Evolutionary conservation across 2,797 vertebrate genomes (phyloP), one percentile per base, ranked within the genome.

Genomic region (Falco naumanni): DNA sequence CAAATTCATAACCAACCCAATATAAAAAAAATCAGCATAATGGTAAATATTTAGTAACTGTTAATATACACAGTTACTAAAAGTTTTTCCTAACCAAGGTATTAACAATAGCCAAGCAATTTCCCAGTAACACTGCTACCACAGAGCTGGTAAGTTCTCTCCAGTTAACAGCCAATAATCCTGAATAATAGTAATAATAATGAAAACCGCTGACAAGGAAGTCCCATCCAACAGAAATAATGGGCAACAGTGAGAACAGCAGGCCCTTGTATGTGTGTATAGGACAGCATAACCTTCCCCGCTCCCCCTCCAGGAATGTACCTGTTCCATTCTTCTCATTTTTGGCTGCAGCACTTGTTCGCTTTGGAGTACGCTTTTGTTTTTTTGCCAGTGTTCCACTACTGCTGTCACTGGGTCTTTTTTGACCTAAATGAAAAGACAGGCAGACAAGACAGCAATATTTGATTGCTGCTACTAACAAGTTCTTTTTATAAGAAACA

Each of bases 291-390:
- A 68, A 39, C 26, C 22, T 37, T 45, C 11, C 33, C 57, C 41
- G 47, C n/a, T 37, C 21, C 16, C 34, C 47, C n/a, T 31, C 29
- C 50, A 41, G 45, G 41, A 69, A 96, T 76, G 61, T 87, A 99
- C 99, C 99, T 98, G 99, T 98, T 95, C 99, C 99, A 69, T 99
- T 99, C 97, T 99, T 99, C 75, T 99, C 99, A 86, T 94, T 98
- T 98, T 99, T 99, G 95, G 98, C 97, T 24, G 98, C 95, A 33
- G 98, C 96, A 95, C 97, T 98, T 22, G 98, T 94, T 93, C 99
- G 98, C 97, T 99, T 99, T 98, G 99, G 99, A 96, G 98, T 99
- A 66, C 99, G 99, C 97, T 99, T 99, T 65, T 98, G 99, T 84
- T 99, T 99, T 97, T 99, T 99, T 61, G 99, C 97, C 50, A 98